Evolutionary conservation across 2,797 vertebrate species (phyloP).

Genomic region (Novumbra hubbsi): DNA sequence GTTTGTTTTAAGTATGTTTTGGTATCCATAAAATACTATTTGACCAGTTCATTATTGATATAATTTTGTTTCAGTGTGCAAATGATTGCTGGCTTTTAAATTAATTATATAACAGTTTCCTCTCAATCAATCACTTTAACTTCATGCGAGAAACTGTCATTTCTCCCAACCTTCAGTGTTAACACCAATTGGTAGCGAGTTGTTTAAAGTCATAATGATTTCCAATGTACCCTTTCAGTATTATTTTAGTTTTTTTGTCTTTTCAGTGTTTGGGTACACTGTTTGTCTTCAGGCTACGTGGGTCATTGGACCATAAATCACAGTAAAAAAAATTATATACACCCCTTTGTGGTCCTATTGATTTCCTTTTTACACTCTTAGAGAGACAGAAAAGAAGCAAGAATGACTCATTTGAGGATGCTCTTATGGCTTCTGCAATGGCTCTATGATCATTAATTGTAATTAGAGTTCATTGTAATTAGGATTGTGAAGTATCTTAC

Average conservation of each 20-base stretch:
- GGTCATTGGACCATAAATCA: not conserved
- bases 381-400: conserved; percentile 6
- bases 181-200: not conserved
- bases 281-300: not conserved
- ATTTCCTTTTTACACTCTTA: not conserved
- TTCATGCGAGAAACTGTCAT: not conserved
- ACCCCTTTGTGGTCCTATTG: not conserved
- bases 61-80: too few relatives aligned
- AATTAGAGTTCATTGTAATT: conserved; percentile 34
- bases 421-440: not conserved
- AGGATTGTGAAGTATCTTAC: conserved; percentile 44
- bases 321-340: not conserved
- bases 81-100: too few relatives aligned
- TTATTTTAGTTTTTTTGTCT: not conserved
- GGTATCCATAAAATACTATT: too few relatives aligned
- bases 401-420: not conserved
- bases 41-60: too few relatives aligned
- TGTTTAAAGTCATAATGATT: not conserved
- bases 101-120: not conserved
- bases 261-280: not conserved
- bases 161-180: not conserved
- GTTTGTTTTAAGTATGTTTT: too few relatives aligned
- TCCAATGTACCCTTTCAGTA: not conserved
- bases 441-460: conserved; percentile 35
- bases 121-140: not conserved